These are phyloP conservation scores for Aldabrachelys gigantea DNA, from an alignment of 2,113 vertebrate species.

Conservation along the genomic window DNA sequence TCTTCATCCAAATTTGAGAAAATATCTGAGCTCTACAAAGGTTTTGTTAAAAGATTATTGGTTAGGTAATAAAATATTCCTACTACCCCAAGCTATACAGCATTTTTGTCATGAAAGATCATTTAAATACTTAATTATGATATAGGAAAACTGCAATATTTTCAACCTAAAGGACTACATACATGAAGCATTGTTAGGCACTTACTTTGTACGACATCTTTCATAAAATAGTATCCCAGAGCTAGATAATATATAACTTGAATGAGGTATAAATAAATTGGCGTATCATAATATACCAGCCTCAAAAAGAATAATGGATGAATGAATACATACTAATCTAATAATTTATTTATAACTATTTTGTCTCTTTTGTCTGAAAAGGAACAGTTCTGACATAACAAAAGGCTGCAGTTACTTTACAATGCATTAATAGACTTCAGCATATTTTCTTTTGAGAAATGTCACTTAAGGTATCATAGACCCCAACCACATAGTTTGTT, in stretches of 20 bases:
- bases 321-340: background rate
- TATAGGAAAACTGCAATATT: fast-evolving
- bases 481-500: background rate
- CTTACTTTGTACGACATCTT: background rate
- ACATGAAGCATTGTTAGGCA: background rate
- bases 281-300: background rate
- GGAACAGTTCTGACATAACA: background rate
- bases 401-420: background rate
- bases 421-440: background rate
- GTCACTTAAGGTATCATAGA: background rate
- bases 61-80: background rate
- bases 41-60: background rate
- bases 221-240: background rate
- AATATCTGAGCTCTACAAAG: background rate
- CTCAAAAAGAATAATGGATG: background rate
- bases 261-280: background rate
- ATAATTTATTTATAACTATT: background rate
- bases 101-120: background rate
- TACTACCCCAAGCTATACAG: background rate
- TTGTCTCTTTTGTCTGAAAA: background rate
- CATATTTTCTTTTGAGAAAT: background rate
- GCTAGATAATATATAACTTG: background rate
- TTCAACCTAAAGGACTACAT: background rate
- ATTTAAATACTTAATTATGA: background rate
- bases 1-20: background rate